A percentile compares a stretch with the other conserved stretches of the same genome.
Conservation (phyloP, 2,888 invertebrate genomes). For the Macrosoma leucophasiata region DNA sequence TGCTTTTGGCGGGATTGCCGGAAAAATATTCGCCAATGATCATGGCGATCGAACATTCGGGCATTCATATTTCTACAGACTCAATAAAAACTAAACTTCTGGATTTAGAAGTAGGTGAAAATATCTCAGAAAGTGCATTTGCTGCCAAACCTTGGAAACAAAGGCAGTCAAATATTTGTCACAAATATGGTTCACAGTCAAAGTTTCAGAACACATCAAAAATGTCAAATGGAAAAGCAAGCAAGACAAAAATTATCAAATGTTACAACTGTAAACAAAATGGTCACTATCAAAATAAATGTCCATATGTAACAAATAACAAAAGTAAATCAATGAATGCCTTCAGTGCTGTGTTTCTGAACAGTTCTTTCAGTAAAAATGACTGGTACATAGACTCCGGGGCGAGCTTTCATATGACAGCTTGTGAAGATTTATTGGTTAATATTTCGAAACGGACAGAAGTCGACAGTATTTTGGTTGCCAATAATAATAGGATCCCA, state of each 20-base stretch:
- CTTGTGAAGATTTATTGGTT: slow-evolving; percentile 9
- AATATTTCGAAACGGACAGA: slow-evolving; percentile 1
- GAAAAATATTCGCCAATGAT: slow-evolving; percentile 11
- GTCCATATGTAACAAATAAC: background rate
- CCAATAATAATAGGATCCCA: slow-evolving; percentile 18
- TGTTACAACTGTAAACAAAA: slow-evolving; percentile 3
- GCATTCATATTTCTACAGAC: background rate
- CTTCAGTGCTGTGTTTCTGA: slow-evolving; percentile 21
- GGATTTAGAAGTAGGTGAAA: slow-evolving; percentile 1
- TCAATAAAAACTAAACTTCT: slow-evolving; percentile 2
- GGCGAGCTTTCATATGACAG: slow-evolving; percentile 16
- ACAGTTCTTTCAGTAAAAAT: slow-evolving; percentile 12
- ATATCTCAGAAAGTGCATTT: background rate
- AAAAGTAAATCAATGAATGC: slow-evolving; percentile 11
- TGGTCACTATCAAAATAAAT: slow-evolving; percentile 2
- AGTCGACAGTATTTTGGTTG: slow-evolving; percentile 14
- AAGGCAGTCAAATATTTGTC: no score
- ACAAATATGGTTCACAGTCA: background rate
- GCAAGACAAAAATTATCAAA: background rate
- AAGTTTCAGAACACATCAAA: background rate
- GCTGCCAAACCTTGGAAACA: background rate
- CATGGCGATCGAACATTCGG: slow-evolving; percentile 1
- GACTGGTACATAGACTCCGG: slow-evolving; percentile 23
- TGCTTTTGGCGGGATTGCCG: slow-evolving; percentile 16
- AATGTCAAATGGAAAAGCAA: background rate